These are phyloP conservation scores for Paralichthys olivaceus DNA, from an alignment of 2,113 vertebrate species.

Conservation along the genomic window DNA sequence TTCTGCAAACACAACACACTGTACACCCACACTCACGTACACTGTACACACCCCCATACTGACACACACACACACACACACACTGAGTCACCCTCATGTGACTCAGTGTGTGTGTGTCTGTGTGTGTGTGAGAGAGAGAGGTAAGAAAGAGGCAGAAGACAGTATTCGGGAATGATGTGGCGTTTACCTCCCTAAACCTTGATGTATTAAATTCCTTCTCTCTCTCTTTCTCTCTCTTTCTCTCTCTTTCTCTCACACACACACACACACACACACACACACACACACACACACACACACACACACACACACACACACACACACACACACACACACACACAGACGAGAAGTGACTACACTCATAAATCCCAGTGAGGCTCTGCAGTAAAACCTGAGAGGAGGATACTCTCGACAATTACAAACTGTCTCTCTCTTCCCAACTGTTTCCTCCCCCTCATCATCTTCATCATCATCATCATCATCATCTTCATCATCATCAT, in stretches of 20 bases:
- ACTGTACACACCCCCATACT: constrained; percentile 9
- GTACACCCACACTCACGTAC: constrained; percentile 1
- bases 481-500: background rate
- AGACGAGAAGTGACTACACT: background rate
- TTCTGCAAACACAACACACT: constrained; percentile 2
- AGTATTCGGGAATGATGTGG: constrained; percentile 19
- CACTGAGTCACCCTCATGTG: constrained; percentile 24
- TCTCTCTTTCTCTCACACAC: background rate
- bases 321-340: constrained; percentile 16
- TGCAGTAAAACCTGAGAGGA: constrained; percentile 42
- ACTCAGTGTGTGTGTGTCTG: constrained; percentile 50
- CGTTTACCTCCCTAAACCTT: constrained; percentile 15
- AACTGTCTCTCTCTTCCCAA: constrained; percentile 13
- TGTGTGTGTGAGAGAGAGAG: constrained; percentile 6
- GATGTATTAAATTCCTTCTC: constrained; percentile 10
- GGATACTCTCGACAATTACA: constrained; percentile 32
- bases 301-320: constrained; percentile 28
- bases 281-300: background rate
- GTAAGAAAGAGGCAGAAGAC: background rate
- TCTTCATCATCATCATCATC: background rate
- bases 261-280: constrained; percentile 4
- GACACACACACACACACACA: constrained; percentile 18
- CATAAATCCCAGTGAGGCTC: constrained; percentile 36
- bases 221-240: background rate
- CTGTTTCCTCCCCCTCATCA: background rate